Percentiles rank a stretch among this genome's conserved stretches.
Conservation (phyloP, 2,113 vertebrate genomes). For the Oncorhynchus mykiss region DNA sequence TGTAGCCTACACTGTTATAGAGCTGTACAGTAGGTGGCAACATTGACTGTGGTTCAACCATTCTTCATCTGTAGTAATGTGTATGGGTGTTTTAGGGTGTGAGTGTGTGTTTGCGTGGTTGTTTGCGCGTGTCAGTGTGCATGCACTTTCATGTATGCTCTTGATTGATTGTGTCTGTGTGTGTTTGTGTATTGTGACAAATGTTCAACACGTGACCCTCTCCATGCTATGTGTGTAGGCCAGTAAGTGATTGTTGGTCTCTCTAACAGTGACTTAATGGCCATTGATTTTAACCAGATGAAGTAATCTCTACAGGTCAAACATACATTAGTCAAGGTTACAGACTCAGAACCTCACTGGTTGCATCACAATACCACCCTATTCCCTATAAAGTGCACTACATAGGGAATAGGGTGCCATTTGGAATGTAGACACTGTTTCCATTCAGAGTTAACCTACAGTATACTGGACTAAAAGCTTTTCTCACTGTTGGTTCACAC, state of each 20-base stretch:
- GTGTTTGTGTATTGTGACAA: neutral
- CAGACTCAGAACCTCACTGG: neutral
- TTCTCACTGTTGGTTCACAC: too few relatives aligned
- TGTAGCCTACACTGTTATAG: neutral
- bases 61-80: neutral
- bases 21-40: constrained; percentile 63
- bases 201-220: neutral
- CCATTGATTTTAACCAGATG: neutral
- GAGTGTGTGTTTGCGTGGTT: neutral
- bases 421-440: too few relatives aligned
- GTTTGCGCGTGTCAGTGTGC: neutral
- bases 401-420: too few relatives aligned
- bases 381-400: too few relatives aligned
- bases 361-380: too few relatives aligned
- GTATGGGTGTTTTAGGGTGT: neutral
- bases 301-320: constrained; percentile 3
- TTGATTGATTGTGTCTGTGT: constrained; percentile 3
- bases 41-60: constrained; percentile 43
- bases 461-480: too few relatives aligned
- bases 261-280: neutral
- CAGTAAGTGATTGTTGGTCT: neutral
- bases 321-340: neutral
- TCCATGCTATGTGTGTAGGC: neutral
- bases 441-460: too few relatives aligned
- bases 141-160: neutral